Evolutionary conservation across 2,797 vertebrate genomes (phyloP).

Genomic region (Holocentrus rufus): DNA sequence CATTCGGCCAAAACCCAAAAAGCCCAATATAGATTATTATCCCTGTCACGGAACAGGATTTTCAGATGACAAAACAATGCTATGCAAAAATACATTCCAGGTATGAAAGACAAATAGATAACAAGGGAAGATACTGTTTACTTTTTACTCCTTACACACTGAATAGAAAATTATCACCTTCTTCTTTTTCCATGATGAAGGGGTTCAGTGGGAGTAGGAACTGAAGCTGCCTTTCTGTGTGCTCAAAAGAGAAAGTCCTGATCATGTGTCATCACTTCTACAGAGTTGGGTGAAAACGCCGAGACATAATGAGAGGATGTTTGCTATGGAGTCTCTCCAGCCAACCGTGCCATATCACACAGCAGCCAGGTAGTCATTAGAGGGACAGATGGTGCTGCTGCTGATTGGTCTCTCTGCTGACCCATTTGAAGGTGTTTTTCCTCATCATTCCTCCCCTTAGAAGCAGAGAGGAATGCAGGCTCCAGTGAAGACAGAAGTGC

Average conservation of each 20-base stretch:
- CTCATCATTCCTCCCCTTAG: slow-evolving; percentile 57
- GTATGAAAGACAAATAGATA: slow-evolving; percentile 1
- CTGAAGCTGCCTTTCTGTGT: slow-evolving; percentile 6
- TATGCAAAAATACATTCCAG: slow-evolving; percentile 1
- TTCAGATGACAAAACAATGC: neutral
- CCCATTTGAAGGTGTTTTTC: slow-evolving; percentile 73
- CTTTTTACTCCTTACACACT: slow-evolving; percentile 6
- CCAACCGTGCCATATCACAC: slow-evolving; percentile 68
- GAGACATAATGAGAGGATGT: slow-evolving; percentile 66
- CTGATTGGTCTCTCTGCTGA: slow-evolving; percentile 75
- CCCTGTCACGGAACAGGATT: slow-evolving; percentile 8
- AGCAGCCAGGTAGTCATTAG: slow-evolving; percentile 80
- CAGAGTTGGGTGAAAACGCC: slow-evolving; percentile 45
- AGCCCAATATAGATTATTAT: slow-evolving; percentile 16
- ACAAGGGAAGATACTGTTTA: slow-evolving; percentile 18
- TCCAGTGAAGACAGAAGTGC: slow-evolving; percentile 46
- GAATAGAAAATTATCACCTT: slow-evolving; percentile 20
- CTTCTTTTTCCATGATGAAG: slow-evolving; percentile 14
- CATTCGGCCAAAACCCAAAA: slow-evolving; percentile 28
- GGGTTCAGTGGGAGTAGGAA: neutral
- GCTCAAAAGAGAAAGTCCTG: slow-evolving; percentile 25
- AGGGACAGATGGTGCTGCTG: slow-evolving; percentile 78
- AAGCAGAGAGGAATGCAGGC: slow-evolving; percentile 37
- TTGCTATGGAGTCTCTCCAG: slow-evolving; percentile 65
- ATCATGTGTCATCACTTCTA: slow-evolving; percentile 45